phyloP scores from a whole-genome alignment of 2,113 vertebrate species.

The Cottus gobio region DNA sequence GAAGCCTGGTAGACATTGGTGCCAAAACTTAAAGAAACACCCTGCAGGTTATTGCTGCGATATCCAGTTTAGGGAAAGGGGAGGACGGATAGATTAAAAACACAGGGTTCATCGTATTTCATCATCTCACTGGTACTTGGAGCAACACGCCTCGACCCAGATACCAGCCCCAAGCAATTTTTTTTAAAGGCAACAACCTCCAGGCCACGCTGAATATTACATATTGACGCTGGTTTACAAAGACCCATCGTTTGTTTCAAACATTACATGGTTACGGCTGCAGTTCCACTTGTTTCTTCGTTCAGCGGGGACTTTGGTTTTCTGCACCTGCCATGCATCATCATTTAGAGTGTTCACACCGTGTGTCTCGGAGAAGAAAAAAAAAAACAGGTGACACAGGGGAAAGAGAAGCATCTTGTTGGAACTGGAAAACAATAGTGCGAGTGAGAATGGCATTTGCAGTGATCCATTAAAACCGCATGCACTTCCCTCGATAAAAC shows the following conservation, averaged over 20 bases:
- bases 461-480: conserved; percentile 71
- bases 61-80: background rate
- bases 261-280: background rate
- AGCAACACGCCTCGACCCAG: background rate
- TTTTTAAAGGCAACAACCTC: background rate
- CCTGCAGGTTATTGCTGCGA: background rate
- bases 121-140: background rate
- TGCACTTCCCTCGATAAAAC: conserved; percentile 72
- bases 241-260: background rate
- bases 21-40: too few relatives aligned
- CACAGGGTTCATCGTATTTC: background rate
- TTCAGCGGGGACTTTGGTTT: conserved; percentile 19
- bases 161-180: background rate
- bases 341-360: conserved; percentile 39
- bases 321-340: conserved; percentile 43
- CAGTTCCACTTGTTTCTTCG: conserved; percentile 7
- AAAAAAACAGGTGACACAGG: conserved; percentile 46
- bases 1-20: background rate
- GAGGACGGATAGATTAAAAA: too few relatives aligned
- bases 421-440: conserved; percentile 43
- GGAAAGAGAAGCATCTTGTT: conserved; percentile 47
- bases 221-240: background rate
- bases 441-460: conserved; percentile 60
- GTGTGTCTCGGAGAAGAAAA: conserved; percentile 1
- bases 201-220: background rate